phyloP scores from a whole-genome alignment of 2,113 vertebrate species.

The Centropus bengalensis region DNA sequence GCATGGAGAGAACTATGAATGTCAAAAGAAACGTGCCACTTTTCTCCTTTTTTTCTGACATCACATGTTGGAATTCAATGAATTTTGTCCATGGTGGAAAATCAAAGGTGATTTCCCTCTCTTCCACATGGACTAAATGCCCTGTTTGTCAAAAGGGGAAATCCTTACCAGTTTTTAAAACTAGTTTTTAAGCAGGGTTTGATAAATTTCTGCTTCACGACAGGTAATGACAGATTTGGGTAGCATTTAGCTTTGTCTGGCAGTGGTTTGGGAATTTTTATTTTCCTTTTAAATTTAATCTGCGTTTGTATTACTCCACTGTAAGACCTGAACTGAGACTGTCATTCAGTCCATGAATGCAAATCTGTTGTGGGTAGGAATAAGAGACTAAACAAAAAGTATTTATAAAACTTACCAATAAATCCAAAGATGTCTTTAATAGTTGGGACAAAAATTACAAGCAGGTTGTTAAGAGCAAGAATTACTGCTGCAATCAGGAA shows the following conservation, averaged over 20 bases:
- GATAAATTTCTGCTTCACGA: background rate
- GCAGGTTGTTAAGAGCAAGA: slow-evolving; percentile 86
- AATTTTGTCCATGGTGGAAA: background rate
- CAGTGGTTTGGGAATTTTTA: background rate
- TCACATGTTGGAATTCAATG: background rate
- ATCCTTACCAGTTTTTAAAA: background rate
- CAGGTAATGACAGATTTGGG: background rate
- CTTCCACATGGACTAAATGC: background rate
- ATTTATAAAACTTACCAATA: slow-evolving; percentile 85
- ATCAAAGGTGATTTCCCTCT: background rate
- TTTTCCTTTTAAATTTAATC: background rate
- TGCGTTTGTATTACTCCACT: background rate
- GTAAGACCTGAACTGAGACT: background rate
- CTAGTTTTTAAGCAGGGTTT: background rate
- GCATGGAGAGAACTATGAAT: background rate
- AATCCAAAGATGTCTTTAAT: slow-evolving; percentile 99
- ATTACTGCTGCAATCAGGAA: slow-evolving; percentile 86
- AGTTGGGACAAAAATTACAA: slow-evolving; percentile 96
- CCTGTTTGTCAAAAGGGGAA: background rate
- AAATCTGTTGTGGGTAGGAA: background rate
- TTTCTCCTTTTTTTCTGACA: background rate
- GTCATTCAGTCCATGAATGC: background rate
- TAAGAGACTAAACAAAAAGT: background rate
- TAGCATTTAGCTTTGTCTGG: background rate
- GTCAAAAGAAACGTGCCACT: background rate